Evolutionary conservation across 1,140 invertebrate species (phyloP).

Genomic region (Orussus abietinus): DNA sequence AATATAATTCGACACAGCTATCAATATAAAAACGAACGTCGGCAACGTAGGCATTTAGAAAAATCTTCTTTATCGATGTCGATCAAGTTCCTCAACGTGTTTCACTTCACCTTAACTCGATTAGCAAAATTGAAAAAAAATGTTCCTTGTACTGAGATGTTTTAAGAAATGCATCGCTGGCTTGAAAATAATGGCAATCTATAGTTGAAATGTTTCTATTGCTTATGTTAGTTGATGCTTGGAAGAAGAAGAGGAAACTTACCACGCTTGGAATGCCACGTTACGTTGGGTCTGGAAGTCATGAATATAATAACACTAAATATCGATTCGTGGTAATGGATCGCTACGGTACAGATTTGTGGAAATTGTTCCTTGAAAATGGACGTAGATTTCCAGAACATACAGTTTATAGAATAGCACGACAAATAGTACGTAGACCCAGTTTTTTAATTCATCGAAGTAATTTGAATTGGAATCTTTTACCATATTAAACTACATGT

Average conservation of each 20-base stretch:
- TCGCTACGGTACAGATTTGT: slow-evolving; percentile 84
- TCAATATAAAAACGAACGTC: too few species aligned
- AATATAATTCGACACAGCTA: too few species aligned
- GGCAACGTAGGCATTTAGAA: too few species aligned
- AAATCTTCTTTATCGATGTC: too few species aligned
- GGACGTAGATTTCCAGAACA: slow-evolving; percentile 66
- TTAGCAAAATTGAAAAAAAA: background rate
- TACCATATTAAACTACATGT: too few species aligned
- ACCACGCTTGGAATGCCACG: slow-evolving; percentile 80
- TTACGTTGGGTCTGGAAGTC: slow-evolving; percentile 78
- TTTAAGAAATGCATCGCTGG: too few species aligned
- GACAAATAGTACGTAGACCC: slow-evolving; percentile 85
- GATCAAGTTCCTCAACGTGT: too few species aligned
- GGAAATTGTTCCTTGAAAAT: slow-evolving; percentile 72
- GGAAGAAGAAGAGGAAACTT: slow-evolving; percentile 68
- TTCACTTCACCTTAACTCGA: background rate
- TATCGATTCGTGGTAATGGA: slow-evolving; percentile 92
- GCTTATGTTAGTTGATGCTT: slow-evolving; percentile 65
- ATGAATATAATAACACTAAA: slow-evolving; percentile 69
- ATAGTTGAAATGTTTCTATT: slow-evolving; percentile 6
- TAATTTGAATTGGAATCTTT: too few species aligned
- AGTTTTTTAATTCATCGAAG: background rate
- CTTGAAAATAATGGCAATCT: slow-evolving; percentile 11
- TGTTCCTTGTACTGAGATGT: too few species aligned
- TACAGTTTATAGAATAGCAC: slow-evolving; percentile 74